phyloP scores from a whole-genome alignment of 2,888 invertebrate genomes.

The Asteroscopus sphinx region DNA sequence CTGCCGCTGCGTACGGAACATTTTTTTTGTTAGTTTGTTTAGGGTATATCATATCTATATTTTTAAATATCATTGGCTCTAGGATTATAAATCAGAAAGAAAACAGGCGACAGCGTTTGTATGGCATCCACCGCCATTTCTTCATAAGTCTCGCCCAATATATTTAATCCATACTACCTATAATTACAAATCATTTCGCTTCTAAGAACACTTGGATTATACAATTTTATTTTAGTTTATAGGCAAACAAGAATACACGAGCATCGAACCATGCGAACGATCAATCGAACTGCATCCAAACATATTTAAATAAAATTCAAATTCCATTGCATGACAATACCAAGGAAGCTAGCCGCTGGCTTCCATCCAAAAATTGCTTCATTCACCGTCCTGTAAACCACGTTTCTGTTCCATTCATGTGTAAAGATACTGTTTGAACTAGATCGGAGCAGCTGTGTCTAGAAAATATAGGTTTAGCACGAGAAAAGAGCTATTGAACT shows the following conservation, averaged over 20 bases:
- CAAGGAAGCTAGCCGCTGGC: constrained; percentile 61
- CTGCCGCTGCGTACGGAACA: too few species aligned
- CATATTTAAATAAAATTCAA: constrained; percentile 49
- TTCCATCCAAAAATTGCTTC: constrained; percentile 67
- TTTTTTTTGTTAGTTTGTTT: too few species aligned
- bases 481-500: constrained; percentile 46
- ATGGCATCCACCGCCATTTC: too few species aligned
- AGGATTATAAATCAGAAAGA: too few species aligned
- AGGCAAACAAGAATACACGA: background rate
- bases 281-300: constrained; percentile 24
- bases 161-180: too few species aligned
- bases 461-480: constrained; percentile 44
- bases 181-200: too few species aligned
- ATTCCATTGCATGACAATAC: constrained; percentile 49
- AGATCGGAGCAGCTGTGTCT: constrained; percentile 54
- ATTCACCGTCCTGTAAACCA: constrained; percentile 68
- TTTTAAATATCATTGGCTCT: too few species aligned
- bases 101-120: too few species aligned
- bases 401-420: constrained; percentile 63
- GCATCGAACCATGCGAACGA: constrained; percentile 9
- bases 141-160: too few species aligned
- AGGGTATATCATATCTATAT: too few species aligned
- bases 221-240: too few species aligned
- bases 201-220: too few species aligned
- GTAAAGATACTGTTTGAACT: constrained; percentile 69